A percentile compares a stretch with the other conserved stretches of the same genome.
Conservation (phyloP, 2,888 invertebrate species). For the Cosmopolites sordidus region DNA sequence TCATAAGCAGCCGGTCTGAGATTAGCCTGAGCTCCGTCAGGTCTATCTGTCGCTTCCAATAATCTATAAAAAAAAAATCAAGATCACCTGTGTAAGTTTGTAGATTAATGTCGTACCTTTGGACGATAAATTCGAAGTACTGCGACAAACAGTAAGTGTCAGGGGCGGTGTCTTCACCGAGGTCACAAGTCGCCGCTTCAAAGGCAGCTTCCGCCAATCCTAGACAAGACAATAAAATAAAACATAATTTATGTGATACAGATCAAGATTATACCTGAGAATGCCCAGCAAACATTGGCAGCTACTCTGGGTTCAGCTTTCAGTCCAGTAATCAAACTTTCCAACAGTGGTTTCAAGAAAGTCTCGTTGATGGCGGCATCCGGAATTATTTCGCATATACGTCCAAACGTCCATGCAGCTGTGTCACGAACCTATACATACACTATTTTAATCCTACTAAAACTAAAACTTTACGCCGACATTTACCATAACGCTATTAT, state of each 20-base stretch:
- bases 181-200: constrained; percentile 65
- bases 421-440: constrained; percentile 76
- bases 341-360: constrained; percentile 75
- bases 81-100: no score
- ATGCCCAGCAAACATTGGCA: constrained; percentile 98
- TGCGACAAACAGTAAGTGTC: constrained; percentile 90
- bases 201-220: constrained; percentile 96
- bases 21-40: constrained; percentile 90
- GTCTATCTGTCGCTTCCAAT: constrained; percentile 90
- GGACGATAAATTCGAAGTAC: constrained; percentile 91
- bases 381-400: constrained; percentile 95
- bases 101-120: no score
- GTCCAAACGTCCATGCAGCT: constrained; percentile 91
- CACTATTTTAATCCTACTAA: not conserved
- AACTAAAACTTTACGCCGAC: constrained; percentile 93
- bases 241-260: no score
- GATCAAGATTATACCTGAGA: constrained; percentile 84
- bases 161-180: constrained; percentile 60
- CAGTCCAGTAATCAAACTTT: constrained; percentile 79
- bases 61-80: constrained; percentile 54
- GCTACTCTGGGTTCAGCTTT: constrained; percentile 95
- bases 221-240: constrained; percentile 52
- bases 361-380: constrained; percentile 88
- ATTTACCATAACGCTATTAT: constrained; percentile 87
- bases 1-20: constrained; percentile 96